Conservation (phyloP, 37 sponge, comb jelly and placozoan species). For the Tethya wilhelma region DNA sequence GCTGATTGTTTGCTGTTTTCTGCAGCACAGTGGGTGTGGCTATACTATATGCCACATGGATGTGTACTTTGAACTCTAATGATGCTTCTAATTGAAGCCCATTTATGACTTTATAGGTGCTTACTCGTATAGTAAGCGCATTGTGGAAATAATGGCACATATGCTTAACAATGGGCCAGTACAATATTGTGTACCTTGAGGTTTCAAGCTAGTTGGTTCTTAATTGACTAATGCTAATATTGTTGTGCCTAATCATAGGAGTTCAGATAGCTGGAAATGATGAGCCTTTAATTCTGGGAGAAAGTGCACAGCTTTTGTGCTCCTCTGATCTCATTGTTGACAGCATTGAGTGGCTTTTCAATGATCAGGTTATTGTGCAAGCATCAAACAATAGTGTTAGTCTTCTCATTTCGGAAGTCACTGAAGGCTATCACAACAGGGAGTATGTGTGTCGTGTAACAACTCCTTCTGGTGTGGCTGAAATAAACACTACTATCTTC, state of each 20-base stretch:
- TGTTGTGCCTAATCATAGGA: neutral
- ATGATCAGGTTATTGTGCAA: neutral
- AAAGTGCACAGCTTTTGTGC: neutral
- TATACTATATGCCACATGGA: too few relatives aligned
- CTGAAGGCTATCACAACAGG: constrained; percentile 9
- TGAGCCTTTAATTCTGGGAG: neutral
- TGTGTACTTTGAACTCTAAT: too few relatives aligned
- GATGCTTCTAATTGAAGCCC: too few relatives aligned
- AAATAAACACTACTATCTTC: constrained; percentile 4
- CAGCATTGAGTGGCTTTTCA: constrained; percentile 1
- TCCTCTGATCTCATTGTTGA: neutral
- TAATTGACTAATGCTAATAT: too few relatives aligned
- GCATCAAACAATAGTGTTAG: neutral
- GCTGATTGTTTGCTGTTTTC: too few relatives aligned
- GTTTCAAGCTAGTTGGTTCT: too few relatives aligned
- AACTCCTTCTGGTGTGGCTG: constrained; percentile 5
- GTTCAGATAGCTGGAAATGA: constrained; percentile 5
- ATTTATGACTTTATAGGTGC: too few relatives aligned
- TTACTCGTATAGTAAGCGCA: too few relatives aligned
- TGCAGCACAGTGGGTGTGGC: too few relatives aligned
- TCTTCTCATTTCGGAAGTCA: constrained; percentile 6
- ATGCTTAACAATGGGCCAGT: neutral
- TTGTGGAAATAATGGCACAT: too few relatives aligned
- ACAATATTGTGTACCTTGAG: neutral
- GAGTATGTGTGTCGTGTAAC: neutral